These are phyloP conservation scores for Cryptomyrus ogoouensis DNA, from an alignment of 2,113 vertebrate species.

Conservation along the genomic window DNA sequence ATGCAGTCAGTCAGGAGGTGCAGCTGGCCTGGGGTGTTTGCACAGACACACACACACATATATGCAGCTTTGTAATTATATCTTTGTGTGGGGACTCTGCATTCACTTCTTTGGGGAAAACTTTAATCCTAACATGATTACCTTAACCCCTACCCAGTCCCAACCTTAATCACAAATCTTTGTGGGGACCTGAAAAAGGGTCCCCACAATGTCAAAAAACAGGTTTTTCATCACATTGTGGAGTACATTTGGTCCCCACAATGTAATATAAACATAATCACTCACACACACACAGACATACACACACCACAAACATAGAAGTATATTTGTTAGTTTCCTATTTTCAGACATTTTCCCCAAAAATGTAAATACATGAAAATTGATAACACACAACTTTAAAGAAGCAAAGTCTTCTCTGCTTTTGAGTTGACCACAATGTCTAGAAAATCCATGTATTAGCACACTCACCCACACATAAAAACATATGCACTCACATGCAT, in stretches of 20 bases:
- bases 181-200: no score
- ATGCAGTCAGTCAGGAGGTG: constrained; percentile 6
- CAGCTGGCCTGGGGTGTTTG: neutral
- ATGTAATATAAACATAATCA: neutral
- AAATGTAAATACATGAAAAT: neutral
- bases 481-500: neutral
- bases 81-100: no score
- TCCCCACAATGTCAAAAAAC: no score
- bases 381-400: neutral
- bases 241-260: no score
- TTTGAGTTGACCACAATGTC: neutral
- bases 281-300: neutral
- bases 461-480: neutral
- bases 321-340: neutral
- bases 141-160: no score
- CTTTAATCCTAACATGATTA: no score
- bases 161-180: no score
- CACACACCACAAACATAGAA: neutral
- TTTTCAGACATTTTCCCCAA: neutral
- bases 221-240: no score
- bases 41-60: no score
- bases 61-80: no score
- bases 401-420: neutral
- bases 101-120: no score
- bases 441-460: neutral